A percentile compares a stretch with the other conserved stretches of the same genome.
phyloP scores from a whole-genome alignment of 1,140 invertebrate genomes.

The Littorina saxatilis region DNA sequence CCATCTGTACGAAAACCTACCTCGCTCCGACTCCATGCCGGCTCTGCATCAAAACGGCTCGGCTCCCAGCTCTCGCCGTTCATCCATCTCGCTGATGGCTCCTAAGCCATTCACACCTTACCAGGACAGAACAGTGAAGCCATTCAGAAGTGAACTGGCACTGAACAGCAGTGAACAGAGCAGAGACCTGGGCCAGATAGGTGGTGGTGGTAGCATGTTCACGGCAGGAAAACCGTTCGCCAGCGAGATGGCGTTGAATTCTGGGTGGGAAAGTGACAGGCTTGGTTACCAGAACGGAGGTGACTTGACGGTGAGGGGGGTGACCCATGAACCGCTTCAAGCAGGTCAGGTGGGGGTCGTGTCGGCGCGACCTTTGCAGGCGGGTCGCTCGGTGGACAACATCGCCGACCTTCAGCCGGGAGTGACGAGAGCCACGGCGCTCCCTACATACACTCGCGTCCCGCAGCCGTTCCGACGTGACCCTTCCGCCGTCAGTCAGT shows the following conservation, averaged over 20 bases:
- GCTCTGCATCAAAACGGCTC: slow-evolving; percentile 34
- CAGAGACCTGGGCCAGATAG: neutral
- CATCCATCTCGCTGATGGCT: slow-evolving; percentile 51
- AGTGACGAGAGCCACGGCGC: neutral
- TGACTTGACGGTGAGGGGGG: neutral
- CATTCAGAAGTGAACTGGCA: slow-evolving; percentile 54
- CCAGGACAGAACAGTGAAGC: slow-evolving; percentile 40
- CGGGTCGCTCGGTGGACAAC: slow-evolving; percentile 1
- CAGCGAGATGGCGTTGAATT: slow-evolving; percentile 36
- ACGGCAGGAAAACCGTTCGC: neutral
- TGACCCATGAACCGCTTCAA: neutral
- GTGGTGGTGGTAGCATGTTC: neutral
- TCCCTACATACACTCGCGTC: neutral
- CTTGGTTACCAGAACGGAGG: neutral
- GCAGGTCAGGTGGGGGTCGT: neutral
- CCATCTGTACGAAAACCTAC: slow-evolving; percentile 63
- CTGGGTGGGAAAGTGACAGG: neutral
- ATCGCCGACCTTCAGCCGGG: neutral
- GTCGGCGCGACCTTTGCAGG: neutral
- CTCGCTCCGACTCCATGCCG: slow-evolving; percentile 38
- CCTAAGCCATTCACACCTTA: slow-evolving; percentile 64
- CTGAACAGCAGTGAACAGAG: slow-evolving; percentile 20
- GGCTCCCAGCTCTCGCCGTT: slow-evolving; percentile 39
- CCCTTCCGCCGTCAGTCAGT: neutral
- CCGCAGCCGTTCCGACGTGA: slow-evolving; percentile 12